Evolutionary conservation across 2,888 invertebrate species (phyloP).

Genomic region (Cephonodes hylas): DNA sequence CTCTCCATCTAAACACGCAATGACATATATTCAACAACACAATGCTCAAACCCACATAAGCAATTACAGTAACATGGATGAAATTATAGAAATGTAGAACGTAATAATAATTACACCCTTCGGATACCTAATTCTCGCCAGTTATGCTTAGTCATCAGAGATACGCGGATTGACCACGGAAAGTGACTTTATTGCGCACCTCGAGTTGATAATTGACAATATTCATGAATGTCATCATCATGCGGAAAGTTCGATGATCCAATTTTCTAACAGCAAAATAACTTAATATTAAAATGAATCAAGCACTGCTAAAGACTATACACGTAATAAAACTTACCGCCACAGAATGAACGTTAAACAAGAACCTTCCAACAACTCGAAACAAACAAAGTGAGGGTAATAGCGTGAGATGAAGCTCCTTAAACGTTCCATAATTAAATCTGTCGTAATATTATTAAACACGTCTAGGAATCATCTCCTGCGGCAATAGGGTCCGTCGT

Average conservation of each 20-base stretch:
- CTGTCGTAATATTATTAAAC: constrained; percentile 81
- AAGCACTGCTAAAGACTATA: background rate
- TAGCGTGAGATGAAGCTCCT: constrained; percentile 58
- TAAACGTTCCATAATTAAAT: constrained; percentile 80
- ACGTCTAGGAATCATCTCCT: constrained; percentile 80
- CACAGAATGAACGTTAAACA: constrained; percentile 21
- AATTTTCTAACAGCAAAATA: background rate
- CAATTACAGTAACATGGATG: too few relatives aligned
- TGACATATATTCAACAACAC: too few relatives aligned
- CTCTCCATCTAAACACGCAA: too few relatives aligned
- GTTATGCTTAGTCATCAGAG: too few relatives aligned
- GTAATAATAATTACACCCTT: too few relatives aligned
- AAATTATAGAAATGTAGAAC: too few relatives aligned
- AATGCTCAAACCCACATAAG: too few relatives aligned
- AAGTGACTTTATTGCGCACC: too few relatives aligned
- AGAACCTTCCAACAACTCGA: constrained; percentile 41
- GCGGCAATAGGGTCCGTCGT: constrained; percentile 77
- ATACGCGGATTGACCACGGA: too few relatives aligned
- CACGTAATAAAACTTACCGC: constrained; percentile 3
- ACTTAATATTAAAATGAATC: background rate
- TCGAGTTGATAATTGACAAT: too few relatives aligned
- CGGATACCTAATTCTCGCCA: too few relatives aligned
- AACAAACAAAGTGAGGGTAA: constrained; percentile 56
- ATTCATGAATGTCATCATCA: background rate
- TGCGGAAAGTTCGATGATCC: background rate